phyloP scores from a whole-genome alignment of 1,140 invertebrate species.

The Nasonia giraulti region DNA sequence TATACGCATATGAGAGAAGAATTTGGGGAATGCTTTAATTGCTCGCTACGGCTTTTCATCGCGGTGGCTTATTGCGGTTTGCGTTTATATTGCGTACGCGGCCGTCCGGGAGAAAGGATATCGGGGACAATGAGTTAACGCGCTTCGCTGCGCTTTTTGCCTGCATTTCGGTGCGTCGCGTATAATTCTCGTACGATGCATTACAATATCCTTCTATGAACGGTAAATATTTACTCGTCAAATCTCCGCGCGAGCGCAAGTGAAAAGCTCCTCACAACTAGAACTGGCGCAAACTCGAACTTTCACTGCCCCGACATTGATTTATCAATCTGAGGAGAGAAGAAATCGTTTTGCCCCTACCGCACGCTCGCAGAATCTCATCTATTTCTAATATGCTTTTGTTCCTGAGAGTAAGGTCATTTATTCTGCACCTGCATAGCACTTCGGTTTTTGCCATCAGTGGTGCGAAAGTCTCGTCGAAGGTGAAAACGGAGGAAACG shows the following conservation, averaged over 20 bases:
- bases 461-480: background rate
- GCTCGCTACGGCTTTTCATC: background rate
- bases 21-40: constrained; percentile 31
- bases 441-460: background rate
- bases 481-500: no score
- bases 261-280: constrained; percentile 10
- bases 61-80: background rate
- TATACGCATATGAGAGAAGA: background rate
- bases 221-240: background rate
- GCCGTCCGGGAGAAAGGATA: no score
- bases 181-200: background rate
- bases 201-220: background rate
- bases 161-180: no score
- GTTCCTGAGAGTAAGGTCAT: background rate
- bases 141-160: background rate
- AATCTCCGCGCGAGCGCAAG: background rate
- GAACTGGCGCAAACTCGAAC: background rate
- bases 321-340: background rate
- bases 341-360: background rate
- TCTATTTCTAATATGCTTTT: background rate
- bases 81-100: background rate
- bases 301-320: background rate
- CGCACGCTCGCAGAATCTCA: background rate
- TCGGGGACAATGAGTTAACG: background rate
- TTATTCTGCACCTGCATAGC: background rate